Percentiles rank a stretch among this genome's conserved stretches.
Conservation (phyloP, 2,797 vertebrate genomes). For the Aulostomus chinensis region DNA sequence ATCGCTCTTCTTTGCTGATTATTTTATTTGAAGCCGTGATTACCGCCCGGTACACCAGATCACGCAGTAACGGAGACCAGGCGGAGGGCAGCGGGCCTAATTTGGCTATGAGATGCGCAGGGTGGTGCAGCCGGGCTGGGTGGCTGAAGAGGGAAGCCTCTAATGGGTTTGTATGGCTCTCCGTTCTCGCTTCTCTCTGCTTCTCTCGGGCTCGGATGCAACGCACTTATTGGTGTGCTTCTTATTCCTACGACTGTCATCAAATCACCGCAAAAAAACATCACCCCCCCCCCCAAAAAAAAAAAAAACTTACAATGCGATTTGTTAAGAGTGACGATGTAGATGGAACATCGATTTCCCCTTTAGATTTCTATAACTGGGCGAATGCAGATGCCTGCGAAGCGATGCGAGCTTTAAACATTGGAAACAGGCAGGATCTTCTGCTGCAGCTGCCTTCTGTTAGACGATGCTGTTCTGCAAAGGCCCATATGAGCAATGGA, state of each 20-base stretch:
- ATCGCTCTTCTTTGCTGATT: constrained; percentile 99
- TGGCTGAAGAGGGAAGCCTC: constrained; percentile 74
- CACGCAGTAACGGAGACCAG: constrained; percentile 94
- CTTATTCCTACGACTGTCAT: constrained; percentile 91
- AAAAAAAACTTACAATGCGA: too few relatives aligned
- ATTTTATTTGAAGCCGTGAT: constrained; percentile 99
- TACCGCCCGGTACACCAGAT: constrained; percentile 96
- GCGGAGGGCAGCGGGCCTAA: constrained; percentile 93
- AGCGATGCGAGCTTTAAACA: constrained; percentile 26
- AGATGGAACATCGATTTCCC: constrained; percentile 95
- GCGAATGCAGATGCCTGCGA: constrained; percentile 80
- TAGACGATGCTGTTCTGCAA: constrained; percentile 42
- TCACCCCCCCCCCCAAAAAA: too few relatives aligned
- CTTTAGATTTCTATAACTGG: constrained; percentile 94
- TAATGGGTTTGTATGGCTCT: constrained; percentile 52
- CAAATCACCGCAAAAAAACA: constrained; percentile 88
- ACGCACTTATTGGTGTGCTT: constrained; percentile 85
- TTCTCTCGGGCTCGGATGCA: constrained; percentile 80
- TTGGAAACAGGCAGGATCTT: constrained; percentile 20
- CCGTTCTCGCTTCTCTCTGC: constrained; percentile 28
- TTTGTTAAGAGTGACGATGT: constrained; percentile 90
- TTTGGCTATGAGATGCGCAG: constrained; percentile 90
- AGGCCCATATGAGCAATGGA: constrained; percentile 63
- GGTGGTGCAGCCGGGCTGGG: constrained; percentile 76
- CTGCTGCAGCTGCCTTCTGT: constrained; percentile 29